Conservation (phyloP, 2,113 vertebrate species). For the Riparia riparia region DNA sequence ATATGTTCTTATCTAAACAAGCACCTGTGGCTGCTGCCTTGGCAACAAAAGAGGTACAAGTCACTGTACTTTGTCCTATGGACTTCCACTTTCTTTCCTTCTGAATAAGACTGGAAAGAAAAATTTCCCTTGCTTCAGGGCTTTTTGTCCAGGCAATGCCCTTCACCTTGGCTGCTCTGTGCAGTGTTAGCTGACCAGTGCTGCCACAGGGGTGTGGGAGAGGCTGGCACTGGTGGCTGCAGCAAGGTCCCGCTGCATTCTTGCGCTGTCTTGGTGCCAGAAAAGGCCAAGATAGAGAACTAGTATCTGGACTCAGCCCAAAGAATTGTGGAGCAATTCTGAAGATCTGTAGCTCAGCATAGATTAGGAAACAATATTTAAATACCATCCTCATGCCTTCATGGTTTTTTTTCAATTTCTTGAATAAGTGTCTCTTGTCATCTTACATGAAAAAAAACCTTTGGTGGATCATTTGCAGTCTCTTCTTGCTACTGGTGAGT, state of each 20-base stretch:
- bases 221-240: neutral
- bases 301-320: neutral
- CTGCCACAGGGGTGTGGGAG: neutral
- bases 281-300: neutral
- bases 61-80: neutral
- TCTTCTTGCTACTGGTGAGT: neutral
- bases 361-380: neutral
- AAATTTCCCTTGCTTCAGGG: neutral
- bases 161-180: neutral
- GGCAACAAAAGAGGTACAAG: neutral
- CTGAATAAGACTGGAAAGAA: neutral
- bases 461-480: neutral
- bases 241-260: neutral
- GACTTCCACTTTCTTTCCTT: neutral
- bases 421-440: neutral
- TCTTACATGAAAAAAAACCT: neutral
- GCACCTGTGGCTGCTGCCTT: neutral
- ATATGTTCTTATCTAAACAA: slow-evolving; percentile 25
- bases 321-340: neutral
- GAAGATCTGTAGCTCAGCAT: neutral
- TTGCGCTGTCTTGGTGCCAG: neutral
- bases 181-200: neutral
- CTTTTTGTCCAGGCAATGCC: neutral
- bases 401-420: neutral
- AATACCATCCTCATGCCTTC: neutral